phyloP scores from a whole-genome alignment of 2,888 invertebrate genomes.

The Argynnis bischoffii region DNA sequence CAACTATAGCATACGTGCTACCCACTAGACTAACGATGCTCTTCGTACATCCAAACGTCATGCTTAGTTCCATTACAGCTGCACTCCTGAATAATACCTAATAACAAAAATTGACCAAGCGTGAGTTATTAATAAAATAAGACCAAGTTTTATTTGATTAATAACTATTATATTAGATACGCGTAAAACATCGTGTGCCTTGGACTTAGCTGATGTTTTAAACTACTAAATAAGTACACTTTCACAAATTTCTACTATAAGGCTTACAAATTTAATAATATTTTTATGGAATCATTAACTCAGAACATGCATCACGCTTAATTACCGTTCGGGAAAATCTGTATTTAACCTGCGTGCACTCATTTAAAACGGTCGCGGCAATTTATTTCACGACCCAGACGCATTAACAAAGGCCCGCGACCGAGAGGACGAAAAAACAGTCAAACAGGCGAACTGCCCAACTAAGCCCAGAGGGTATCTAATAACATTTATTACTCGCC shows the following conservation, averaged over 20 bases:
- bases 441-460: conserved; percentile 43
- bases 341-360: conserved; percentile 47
- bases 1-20: no score
- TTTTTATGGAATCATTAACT: conserved; percentile 12
- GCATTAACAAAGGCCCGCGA: conserved; percentile 77
- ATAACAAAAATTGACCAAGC: no score
- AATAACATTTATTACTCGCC: conserved; percentile 81
- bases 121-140: no score
- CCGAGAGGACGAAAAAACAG: conserved; percentile 68
- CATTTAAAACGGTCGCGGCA: conserved; percentile 64
- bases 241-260: neutral
- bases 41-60: no score
- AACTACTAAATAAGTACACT: no score
- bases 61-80: no score
- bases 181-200: no score
- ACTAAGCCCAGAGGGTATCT: conserved; percentile 82
- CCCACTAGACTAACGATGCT: no score
- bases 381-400: conserved; percentile 77
- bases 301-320: conserved; percentile 30
- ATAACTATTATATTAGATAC: no score
- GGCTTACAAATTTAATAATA: neutral
- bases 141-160: no score
- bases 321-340: conserved; percentile 40
- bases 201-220: no score
- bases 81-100: no score